Evolutionary conservation across 2,113 vertebrate species (phyloP).

Genomic region (Psettodes erumei): DNA sequence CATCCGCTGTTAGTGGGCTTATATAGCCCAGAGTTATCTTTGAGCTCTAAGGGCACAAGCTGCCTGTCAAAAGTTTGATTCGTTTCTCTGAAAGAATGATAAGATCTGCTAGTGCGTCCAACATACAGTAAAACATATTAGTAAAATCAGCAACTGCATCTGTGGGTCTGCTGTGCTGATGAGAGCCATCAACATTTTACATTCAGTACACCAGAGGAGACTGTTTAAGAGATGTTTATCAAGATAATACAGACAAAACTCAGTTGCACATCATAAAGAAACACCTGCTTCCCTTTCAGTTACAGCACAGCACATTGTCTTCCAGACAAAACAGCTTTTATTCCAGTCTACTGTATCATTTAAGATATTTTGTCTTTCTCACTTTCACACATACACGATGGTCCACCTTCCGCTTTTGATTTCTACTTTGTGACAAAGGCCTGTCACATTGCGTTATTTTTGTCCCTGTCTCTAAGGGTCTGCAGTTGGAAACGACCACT

Average conservation of each 20-base stretch:
- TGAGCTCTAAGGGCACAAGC: slow-evolving; percentile 28
- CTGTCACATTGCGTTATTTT: too few relatives aligned
- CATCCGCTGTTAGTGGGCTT: slow-evolving; percentile 41
- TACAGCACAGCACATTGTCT: too few relatives aligned
- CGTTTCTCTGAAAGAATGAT: slow-evolving; percentile 16
- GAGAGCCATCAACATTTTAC: background rate
- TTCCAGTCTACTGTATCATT: too few relatives aligned
- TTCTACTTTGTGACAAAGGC: too few relatives aligned
- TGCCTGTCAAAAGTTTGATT: slow-evolving; percentile 26
- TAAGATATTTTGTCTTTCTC: too few relatives aligned
- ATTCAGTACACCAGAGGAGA: background rate
- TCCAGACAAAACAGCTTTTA: too few relatives aligned
- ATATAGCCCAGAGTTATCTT: slow-evolving; percentile 33
- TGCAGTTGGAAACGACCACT: too few relatives aligned
- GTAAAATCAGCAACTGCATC: background rate
- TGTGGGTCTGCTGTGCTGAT: background rate
- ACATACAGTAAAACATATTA: background rate
- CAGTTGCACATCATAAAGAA: background rate
- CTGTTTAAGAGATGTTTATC: slow-evolving; percentile 4
- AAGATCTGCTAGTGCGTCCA: too few relatives aligned
- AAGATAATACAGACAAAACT: background rate
- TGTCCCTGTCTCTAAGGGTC: too few relatives aligned
- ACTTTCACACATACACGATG: too few relatives aligned
- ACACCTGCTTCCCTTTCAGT: too few relatives aligned
- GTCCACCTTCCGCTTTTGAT: too few relatives aligned